Evolutionary conservation across 30 jellyfish, hydroid and myxozoan genomes (phyloP).

Genomic region (Mastigias papua): DNA sequence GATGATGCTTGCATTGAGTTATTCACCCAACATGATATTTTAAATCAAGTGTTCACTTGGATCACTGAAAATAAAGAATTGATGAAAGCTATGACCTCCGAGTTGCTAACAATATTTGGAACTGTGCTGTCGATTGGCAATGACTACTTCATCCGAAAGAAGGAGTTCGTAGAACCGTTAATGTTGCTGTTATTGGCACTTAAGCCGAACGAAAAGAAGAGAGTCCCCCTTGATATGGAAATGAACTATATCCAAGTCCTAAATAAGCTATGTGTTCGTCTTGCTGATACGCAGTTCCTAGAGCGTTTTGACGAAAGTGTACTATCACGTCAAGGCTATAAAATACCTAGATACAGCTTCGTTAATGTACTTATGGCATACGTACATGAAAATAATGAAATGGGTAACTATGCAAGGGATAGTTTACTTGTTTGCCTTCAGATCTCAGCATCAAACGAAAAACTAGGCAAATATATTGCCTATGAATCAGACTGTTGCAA

Average conservation of each 20-base stretch:
- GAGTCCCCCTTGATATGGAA: conserved; percentile 87
- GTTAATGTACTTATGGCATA: conserved; percentile 73
- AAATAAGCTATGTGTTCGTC: conserved; percentile 70
- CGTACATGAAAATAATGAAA: conserved; percentile 76
- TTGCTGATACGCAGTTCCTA: conserved; percentile 71
- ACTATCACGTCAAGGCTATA: conserved; percentile 83
- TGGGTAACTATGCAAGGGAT: conserved; percentile 86
- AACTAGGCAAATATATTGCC: conserved; percentile 64
- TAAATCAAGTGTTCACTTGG: conserved; percentile 83
- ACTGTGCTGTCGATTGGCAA: conserved; percentile 64
- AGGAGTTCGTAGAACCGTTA: conserved; percentile 73
- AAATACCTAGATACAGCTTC: conserved; percentile 84
- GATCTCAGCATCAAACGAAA: conserved; percentile 62
- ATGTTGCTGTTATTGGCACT: conserved; percentile 77
- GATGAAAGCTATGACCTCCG: conserved; percentile 78
- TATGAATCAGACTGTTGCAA: conserved; percentile 89
- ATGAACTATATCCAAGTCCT: conserved; percentile 61
- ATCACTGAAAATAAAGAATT: conserved; percentile 74
- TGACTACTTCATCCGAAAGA: conserved; percentile 55
- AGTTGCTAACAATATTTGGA: conserved; percentile 41
- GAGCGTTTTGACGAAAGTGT: conserved; percentile 41
- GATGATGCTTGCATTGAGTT: conserved; percentile 24
- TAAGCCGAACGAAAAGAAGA: conserved; percentile 86
- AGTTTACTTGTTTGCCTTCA: conserved; percentile 74
- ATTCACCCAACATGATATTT: conserved; percentile 61